phyloP scores from a whole-genome alignment of 2,888 invertebrate species.

The Lochmaea crataegi region DNA sequence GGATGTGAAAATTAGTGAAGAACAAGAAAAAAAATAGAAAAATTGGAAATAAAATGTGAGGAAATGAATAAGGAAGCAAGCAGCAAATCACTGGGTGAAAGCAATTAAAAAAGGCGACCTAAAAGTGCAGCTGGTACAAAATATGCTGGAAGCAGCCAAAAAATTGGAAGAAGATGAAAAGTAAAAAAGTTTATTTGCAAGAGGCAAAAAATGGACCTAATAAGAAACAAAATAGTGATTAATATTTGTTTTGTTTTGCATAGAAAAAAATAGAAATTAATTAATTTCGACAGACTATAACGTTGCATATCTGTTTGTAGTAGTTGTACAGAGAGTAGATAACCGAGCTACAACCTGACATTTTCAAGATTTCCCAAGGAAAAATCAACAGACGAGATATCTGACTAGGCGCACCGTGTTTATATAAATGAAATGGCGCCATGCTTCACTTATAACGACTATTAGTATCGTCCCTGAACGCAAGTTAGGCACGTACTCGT shows the following conservation, averaged over 20 bases:
- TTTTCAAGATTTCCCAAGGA: constrained; percentile 46
- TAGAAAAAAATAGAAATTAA: background rate
- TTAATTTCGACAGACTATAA: background rate
- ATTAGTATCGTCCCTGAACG: constrained; percentile 64
- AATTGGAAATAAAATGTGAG: too few species aligned
- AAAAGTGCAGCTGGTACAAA: too few species aligned
- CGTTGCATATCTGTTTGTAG: background rate
- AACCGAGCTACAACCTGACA: constrained; percentile 29
- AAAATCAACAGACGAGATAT: constrained; percentile 55
- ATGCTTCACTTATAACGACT: constrained; percentile 66
- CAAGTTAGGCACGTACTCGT: constrained; percentile 63
- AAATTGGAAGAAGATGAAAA: too few species aligned
- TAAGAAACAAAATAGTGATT: too few species aligned
- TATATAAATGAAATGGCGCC: constrained; percentile 67
- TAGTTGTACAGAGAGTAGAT: constrained; percentile 16
- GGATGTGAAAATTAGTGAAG: too few species aligned
- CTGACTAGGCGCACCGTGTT: constrained; percentile 61
- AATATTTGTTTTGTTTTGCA: background rate
- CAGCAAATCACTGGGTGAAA: too few species aligned
- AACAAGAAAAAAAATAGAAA: too few species aligned
- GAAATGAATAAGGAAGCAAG: too few species aligned
- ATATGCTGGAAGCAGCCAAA: too few species aligned
- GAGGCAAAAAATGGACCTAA: too few species aligned
- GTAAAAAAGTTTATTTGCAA: too few species aligned
- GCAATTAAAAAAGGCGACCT: too few species aligned